These are phyloP conservation scores for Heliornis fulica DNA, from an alignment of 2,113 vertebrate species.

Conservation along the genomic window DNA sequence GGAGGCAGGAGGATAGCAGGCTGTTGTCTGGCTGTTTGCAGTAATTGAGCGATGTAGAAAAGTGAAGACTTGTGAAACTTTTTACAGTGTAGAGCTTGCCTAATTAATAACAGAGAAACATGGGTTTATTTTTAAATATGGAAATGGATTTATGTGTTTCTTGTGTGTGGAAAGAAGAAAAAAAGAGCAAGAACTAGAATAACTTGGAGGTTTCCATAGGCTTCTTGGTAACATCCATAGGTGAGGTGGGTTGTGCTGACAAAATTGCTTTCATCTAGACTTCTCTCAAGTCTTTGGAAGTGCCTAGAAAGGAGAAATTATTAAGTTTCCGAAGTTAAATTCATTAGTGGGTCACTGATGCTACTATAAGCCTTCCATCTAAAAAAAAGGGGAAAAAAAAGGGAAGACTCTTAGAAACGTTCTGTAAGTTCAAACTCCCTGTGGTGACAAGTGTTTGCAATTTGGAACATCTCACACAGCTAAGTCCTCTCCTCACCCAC, in stretches of 20 bases:
- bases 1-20: background rate
- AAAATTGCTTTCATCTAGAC: background rate
- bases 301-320: background rate
- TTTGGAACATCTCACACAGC: accelerated
- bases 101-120: background rate
- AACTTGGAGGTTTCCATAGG: background rate
- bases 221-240: background rate
- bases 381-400: background rate
- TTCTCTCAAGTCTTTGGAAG: background rate
- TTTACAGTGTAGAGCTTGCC: background rate
- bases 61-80: background rate
- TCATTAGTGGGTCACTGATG: background rate
- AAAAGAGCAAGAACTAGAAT: background rate
- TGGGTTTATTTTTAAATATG: background rate
- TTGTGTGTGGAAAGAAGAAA: background rate
- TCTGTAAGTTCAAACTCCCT: background rate
- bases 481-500: background rate
- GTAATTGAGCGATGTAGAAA: background rate
- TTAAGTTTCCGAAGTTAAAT: background rate
- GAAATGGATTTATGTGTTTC: background rate
- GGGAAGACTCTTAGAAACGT: background rate
- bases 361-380: background rate
- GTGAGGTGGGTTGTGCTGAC: background rate
- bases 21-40: background rate
- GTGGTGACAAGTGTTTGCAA: background rate